Conservation (phyloP, 2,797 vertebrate genomes). For the Macropus fuliginosus region DNA sequence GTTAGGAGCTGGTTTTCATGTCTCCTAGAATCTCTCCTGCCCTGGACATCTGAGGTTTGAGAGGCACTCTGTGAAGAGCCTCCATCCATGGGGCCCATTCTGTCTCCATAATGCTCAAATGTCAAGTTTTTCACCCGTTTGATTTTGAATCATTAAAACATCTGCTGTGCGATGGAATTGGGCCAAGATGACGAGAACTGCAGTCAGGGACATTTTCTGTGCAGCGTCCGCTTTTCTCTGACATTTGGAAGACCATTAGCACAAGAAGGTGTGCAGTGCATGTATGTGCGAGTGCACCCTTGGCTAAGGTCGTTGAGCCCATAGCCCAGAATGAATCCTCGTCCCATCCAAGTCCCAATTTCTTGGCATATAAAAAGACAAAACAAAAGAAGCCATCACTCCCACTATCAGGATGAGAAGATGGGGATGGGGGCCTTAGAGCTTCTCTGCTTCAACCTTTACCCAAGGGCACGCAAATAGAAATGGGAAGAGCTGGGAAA, state of each 20-base stretch:
- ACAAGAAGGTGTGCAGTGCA: neutral
- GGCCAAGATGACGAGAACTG: neutral
- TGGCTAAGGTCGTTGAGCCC: neutral
- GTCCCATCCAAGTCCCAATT: neutral
- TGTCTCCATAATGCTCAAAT: neutral
- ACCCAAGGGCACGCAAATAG: neutral
- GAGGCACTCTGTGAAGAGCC: neutral
- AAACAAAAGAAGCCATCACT: rapidly evolving
- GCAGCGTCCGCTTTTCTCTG: neutral
- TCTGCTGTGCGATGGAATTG: neutral
- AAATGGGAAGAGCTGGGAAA: neutral
- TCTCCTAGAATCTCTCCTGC: neutral
- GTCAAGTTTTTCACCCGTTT: neutral
- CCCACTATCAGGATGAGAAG: neutral
- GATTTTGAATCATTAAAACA: neutral
- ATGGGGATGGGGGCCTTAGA: rapidly evolving
- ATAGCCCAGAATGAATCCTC: neutral
- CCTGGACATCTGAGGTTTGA: neutral
- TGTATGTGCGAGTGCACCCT: neutral
- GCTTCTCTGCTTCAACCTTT: neutral
- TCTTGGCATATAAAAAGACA: neutral
- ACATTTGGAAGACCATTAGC: neutral
- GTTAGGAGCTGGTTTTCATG: neutral
- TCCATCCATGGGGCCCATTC: neutral
- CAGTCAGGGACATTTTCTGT: neutral